Conservation (phyloP, 2,797 vertebrate species). For the Cercopithecus mitis region DNA sequence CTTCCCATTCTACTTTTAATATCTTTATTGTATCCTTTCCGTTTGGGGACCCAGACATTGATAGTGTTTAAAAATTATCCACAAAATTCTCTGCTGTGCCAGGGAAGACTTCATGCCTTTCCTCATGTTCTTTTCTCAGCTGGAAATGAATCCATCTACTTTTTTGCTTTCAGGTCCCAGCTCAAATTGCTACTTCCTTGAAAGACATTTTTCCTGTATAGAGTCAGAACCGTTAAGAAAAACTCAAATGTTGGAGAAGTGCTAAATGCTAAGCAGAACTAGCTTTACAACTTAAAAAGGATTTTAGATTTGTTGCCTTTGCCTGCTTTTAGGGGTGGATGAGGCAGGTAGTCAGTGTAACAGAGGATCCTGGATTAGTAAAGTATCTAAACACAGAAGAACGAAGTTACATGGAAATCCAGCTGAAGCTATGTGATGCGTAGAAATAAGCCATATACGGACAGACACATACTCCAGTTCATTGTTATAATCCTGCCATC, state of each 20-base stretch:
- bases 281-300: not conserved
- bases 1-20: not conserved
- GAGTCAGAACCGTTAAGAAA: not conserved
- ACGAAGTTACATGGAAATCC: not conserved
- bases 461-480: not conserved
- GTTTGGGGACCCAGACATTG: no score
- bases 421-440: not conserved
- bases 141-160: not conserved
- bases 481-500: not conserved
- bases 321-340: not conserved
- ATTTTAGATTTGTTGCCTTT: not conserved
- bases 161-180: not conserved
- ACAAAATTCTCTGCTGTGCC: not conserved
- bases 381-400: not conserved
- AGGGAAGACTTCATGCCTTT: not conserved
- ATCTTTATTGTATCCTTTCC: not conserved
- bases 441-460: fast-evolving
- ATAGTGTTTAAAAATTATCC: not conserved
- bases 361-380: not conserved
- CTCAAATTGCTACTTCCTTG: not conserved
- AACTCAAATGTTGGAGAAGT: not conserved
- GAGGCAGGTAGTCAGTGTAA: not conserved
- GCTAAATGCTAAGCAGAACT: not conserved
- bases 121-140: not conserved
- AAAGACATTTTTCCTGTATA: not conserved